These are phyloP conservation scores for Malurus alboscapulatus DNA, from an alignment of 2,113 vertebrate species.

Conservation along the genomic window DNA sequence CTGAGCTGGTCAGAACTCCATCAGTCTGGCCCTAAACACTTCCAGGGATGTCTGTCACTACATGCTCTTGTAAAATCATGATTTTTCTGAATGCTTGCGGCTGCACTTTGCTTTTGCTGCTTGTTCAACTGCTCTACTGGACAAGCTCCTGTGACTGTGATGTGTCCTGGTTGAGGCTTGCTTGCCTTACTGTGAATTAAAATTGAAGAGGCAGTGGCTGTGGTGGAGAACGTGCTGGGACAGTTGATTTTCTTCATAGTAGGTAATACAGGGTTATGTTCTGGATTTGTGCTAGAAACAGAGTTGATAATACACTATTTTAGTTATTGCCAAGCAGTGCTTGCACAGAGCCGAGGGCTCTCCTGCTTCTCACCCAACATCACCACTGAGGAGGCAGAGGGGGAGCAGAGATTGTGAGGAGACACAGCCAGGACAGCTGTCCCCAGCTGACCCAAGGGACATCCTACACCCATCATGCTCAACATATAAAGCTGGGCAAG, in stretches of 20 bases:
- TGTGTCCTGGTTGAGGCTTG: background rate
- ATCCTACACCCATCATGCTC: background rate
- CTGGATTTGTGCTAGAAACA: background rate
- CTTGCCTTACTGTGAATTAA: background rate
- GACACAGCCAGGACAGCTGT: background rate
- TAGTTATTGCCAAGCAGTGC: background rate
- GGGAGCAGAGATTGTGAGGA: background rate
- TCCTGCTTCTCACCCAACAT: background rate
- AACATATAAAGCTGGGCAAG: background rate
- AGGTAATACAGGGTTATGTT: background rate
- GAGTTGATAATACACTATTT: background rate
- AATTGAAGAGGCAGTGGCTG: background rate
- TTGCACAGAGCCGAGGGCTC: background rate
- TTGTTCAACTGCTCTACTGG: background rate
- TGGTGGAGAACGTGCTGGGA: background rate
- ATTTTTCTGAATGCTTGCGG: background rate
- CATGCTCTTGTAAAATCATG: background rate
- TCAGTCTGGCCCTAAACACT: background rate
- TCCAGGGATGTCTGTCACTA: background rate
- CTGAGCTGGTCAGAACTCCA: background rate
- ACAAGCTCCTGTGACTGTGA: background rate
- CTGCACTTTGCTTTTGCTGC: background rate
- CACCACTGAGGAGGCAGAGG: background rate
- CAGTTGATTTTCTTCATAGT: background rate
- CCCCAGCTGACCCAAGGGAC: background rate